phyloP scores from a whole-genome alignment of 2,888 invertebrate species.

The Cephus nigrinus region DNA sequence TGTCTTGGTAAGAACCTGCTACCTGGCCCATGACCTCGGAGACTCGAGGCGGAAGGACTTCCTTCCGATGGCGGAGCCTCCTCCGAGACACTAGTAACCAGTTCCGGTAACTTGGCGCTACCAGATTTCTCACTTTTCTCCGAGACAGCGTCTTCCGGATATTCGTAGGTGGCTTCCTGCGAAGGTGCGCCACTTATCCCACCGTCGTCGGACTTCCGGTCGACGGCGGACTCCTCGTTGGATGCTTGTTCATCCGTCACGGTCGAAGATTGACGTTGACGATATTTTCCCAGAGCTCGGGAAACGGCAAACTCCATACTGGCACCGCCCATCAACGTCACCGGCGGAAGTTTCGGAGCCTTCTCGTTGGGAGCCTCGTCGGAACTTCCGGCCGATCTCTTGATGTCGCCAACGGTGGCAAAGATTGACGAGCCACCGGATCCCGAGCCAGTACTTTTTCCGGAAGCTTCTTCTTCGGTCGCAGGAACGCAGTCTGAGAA shows the following conservation, averaged over 20 bases:
- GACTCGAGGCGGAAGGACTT: constrained; percentile 75
- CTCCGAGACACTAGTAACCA: constrained; percentile 65
- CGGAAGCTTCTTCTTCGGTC: constrained; percentile 71
- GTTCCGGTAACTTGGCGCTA: constrained; percentile 52
- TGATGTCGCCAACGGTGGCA: constrained; percentile 80
- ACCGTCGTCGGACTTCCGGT: constrained; percentile 53
- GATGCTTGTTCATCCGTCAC: constrained; percentile 76
- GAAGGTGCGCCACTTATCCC: constrained; percentile 35
- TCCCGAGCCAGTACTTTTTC: constrained; percentile 72
- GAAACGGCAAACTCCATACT: constrained; percentile 89
- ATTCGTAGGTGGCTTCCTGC: constrained; percentile 51
- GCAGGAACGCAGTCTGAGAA: constrained; percentile 71
- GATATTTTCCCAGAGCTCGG: constrained; percentile 82
- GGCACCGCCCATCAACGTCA: constrained; percentile 71
- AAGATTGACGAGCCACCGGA: constrained; percentile 76
- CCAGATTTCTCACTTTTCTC: constrained; percentile 54
- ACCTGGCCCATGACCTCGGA: constrained; percentile 67
- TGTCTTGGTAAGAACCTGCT: constrained; percentile 75
- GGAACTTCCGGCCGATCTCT: constrained; percentile 72
- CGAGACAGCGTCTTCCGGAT: constrained; percentile 46
- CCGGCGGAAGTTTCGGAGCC: constrained; percentile 68
- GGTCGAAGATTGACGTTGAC: constrained; percentile 78
- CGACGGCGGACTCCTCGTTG: constrained; percentile 67
- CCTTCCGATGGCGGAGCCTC: constrained; percentile 72
- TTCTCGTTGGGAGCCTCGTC: constrained; percentile 70